Evolutionary conservation across 2,113 vertebrate species (phyloP), one percentile per base, ranked within the genome.

Genomic region (Panurus biarmicus): DNA sequence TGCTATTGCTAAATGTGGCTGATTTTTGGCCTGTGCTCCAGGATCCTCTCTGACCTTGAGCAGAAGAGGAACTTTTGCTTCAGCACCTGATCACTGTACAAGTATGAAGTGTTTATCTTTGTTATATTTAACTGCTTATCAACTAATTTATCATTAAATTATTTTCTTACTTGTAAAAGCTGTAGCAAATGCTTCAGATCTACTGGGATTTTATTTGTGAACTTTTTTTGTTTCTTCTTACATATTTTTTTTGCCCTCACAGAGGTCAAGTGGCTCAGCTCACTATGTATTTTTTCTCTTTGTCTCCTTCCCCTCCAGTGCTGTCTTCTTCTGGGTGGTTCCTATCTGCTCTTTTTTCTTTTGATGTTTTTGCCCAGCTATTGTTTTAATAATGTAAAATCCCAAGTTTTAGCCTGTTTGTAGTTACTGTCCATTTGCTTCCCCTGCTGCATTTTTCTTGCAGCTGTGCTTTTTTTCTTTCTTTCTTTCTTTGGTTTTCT

Each of bases 331-430:
- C 60, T 93, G 36, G 12, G 14, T 93, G 31, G n/a, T 80, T 91
- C 51, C 42, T 91, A 7, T 85, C 25, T 80, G 23, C n/a, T 87
- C 12, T 44, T 87, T 90, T 78, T 76, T 58, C 84, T 91, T 95
- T 71, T 91, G 71, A 90, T 77, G 57, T 74, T 91, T 90, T 84
- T 90, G 56, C 75, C 40, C 44, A 48, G 25, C 75, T 88, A 2
- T 64, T 90, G 85, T 87, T 93, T 95, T 44, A 95, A 88, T 94
- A 95, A 90, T 84, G 82, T 71, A 95, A 95, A 93, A 84, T 71
- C 79, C 40, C 36, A 60, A 65, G 71, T 64, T 92, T 85, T 93
- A 76, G 26, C 42, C 66, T 86, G n/a, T 79, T 94, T 7, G 1
- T 87, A 28, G 42, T 88, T 95, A 50, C 71, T 85, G 13, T 62